These are phyloP conservation scores for Pristionchus arcanus DNA, from an alignment of 2,888 invertebrate species.

Conservation along the genomic window DNA sequence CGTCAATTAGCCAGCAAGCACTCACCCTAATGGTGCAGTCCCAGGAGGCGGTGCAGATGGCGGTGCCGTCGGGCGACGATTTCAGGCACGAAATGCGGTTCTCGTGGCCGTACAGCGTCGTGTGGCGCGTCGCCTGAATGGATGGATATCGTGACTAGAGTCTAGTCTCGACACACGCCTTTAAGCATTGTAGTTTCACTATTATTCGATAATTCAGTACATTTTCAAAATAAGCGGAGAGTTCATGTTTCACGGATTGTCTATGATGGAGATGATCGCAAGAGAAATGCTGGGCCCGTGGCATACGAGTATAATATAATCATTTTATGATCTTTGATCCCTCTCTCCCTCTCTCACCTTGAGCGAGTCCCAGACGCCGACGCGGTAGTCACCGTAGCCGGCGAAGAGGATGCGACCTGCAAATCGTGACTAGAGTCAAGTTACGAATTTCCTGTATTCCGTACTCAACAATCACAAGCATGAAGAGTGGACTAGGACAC, in stretches of 20 bases:
- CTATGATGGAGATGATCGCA: too few relatives aligned
- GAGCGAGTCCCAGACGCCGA: constrained; percentile 98
- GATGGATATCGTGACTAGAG: constrained; percentile 88
- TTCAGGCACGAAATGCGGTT: constrained; percentile 79
- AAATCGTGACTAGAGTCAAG: constrained; percentile 52
- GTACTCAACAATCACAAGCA: too few relatives aligned
- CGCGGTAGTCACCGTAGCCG: constrained; percentile 98
- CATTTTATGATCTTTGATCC: not conserved
- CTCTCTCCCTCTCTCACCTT: constrained; percentile 86
- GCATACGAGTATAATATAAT: not conserved
- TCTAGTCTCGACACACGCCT: not conserved
- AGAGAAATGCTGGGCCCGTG: too few relatives aligned
- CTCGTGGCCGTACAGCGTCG: constrained; percentile 78
- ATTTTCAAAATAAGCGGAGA: too few relatives aligned
- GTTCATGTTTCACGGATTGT: too few relatives aligned
- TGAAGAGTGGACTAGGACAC: too few relatives aligned
- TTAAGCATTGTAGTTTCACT: not conserved
- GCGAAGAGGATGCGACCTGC: constrained; percentile 93
- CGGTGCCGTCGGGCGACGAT: constrained; percentile 96
- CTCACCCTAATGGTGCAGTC: constrained; percentile 86
- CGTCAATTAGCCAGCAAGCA: constrained; percentile 5
- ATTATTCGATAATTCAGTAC: not conserved
- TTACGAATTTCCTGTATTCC: not conserved
- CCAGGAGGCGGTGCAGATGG: constrained; percentile 97
- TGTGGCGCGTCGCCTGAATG: constrained; percentile 69